phyloP scores from a whole-genome alignment of 2,113 vertebrate species.

The Hemibagrus wyckioides region DNA sequence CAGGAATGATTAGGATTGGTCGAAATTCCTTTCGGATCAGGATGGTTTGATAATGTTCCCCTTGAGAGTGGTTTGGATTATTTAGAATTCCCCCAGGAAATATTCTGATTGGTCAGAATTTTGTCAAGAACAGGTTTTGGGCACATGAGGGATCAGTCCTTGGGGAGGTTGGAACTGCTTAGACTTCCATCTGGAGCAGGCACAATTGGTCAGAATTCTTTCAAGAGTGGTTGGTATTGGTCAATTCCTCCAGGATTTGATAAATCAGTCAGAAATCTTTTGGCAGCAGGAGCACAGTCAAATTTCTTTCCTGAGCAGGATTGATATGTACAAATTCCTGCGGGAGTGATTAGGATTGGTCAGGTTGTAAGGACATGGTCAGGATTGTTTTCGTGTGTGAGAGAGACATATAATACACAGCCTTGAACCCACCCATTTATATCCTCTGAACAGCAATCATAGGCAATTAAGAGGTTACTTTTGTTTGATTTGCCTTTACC shows the following conservation, averaged over 20 bases:
- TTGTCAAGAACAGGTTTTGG: background rate
- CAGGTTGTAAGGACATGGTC: background rate
- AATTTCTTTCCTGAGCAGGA: too few relatives aligned
- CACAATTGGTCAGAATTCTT: background rate
- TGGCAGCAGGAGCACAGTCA: background rate
- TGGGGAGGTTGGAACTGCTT: background rate
- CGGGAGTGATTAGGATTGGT: too few relatives aligned
- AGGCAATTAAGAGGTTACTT: background rate
- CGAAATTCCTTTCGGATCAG: background rate
- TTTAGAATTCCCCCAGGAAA: background rate
- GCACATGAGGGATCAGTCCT: background rate
- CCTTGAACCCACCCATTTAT: background rate
- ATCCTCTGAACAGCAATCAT: background rate
- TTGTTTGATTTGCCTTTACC: background rate
- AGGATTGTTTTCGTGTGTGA: background rate
- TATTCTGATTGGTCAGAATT: background rate
- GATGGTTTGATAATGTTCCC: background rate
- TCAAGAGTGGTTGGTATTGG: background rate
- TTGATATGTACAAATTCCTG: too few relatives aligned
- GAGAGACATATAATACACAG: background rate
- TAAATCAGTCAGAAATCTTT: background rate
- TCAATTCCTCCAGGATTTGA: too few relatives aligned
- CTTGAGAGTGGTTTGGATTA: background rate
- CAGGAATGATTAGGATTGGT: background rate
- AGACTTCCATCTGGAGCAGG: background rate